These are phyloP conservation scores for Burhinus bistriatus DNA, from an alignment of 2,113 vertebrate species.

Conservation along the genomic window DNA sequence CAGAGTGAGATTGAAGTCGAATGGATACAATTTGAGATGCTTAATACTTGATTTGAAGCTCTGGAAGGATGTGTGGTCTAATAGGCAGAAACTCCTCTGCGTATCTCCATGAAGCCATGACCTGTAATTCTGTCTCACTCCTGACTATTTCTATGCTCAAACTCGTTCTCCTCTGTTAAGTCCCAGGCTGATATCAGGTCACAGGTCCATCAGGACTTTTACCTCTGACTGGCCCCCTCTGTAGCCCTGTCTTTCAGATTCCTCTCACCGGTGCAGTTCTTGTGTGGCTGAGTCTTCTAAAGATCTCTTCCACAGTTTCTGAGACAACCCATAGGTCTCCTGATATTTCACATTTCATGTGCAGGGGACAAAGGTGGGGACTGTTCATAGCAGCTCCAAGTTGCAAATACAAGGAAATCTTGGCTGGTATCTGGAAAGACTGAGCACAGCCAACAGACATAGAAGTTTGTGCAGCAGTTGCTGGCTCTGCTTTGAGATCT, in stretches of 20 bases:
- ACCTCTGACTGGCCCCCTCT: accelerated
- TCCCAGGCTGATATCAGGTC: neutral
- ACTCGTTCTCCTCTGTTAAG: neutral
- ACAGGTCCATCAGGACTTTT: neutral
- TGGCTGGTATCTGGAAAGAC: neutral
- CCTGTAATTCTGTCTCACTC: neutral
- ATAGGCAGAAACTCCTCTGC: neutral
- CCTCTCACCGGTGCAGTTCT: neutral
- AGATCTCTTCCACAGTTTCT: neutral
- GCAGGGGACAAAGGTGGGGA: neutral
- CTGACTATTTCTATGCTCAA: neutral
- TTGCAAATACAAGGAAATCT: neutral
- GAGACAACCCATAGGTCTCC: neutral
- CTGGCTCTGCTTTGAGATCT: neutral
- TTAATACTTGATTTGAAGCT: neutral
- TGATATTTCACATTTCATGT: neutral
- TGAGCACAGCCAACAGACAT: neutral
- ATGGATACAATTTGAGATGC: neutral
- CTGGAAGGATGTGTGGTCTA: neutral
- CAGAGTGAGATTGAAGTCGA: neutral
- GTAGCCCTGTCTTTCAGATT: neutral
- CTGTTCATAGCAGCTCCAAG: neutral
- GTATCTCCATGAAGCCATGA: neutral
- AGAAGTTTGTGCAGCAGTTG: neutral
- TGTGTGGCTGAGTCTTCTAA: neutral